Base-by-base conservation (phyloP, 2,888 invertebrate species). In the Lymantria dispar region DNA sequence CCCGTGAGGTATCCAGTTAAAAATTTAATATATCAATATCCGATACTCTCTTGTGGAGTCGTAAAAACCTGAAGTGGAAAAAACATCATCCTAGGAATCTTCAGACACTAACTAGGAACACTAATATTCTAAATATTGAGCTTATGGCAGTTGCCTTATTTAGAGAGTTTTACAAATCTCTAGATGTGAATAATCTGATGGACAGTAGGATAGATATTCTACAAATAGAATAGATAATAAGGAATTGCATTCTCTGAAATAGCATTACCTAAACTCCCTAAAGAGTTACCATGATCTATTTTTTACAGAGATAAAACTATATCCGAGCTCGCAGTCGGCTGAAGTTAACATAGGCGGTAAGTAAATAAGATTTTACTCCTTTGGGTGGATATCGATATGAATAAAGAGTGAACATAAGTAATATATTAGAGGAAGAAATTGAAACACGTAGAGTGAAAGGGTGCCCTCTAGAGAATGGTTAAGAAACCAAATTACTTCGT, bases 251-350 rank as follows among this genome's bases (percentile, higher is more conserved):
- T 43, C 40, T 42, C 38, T 33, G 29, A 48, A 29, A 48, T 51
- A 22, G 39, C 38, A 50, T 44, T 48, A 51, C 36, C 47, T n/a
- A 38, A 29, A 47, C 3, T 52, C 66, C 42, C 50, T 13, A 8
- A 45, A 48, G 54, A 40, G 30, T 30, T 58, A 3, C 55, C 41
- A 48, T 48, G 41, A 12, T 38, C 39, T 31, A 56, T 61, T 62
- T 64, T 72, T 77, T 71, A 12, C 76, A 80, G 80, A 82, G 79
- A 83, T 83, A 66, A 80, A 81, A 65, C 67, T 81, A 40, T 78
- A 83, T 50, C 76, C 78, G 0, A 82, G 78, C 51, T 78, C 80
- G 0, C 73, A 80, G 64, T 75, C 81, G 15, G 67, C 75, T 8
- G 78, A 76, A 60, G 78, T 82, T 48, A 74, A 70, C 52, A 60